Evolutionary conservation across 2,797 vertebrate genomes (phyloP), one percentile per base, ranked within the genome.

Genomic region (Hephaestus fuliginosus): DNA sequence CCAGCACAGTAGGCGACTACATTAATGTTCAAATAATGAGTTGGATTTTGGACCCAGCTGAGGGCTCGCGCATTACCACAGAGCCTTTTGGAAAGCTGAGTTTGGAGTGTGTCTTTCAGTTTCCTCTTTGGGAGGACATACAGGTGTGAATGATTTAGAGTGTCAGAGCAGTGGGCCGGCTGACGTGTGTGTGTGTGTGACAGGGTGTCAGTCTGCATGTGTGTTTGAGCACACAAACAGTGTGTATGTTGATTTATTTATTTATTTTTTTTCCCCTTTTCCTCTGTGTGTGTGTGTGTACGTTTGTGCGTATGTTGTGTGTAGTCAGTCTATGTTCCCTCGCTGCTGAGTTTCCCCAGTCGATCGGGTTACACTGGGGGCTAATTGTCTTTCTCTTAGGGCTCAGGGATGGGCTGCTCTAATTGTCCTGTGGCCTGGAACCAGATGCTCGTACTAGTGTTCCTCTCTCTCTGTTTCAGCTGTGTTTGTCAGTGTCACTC

Each of bases 81-180:
- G 22, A 63, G 52, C 15, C 25, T 63, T 77, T 74, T 25, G 71
- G 46, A 87, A 86, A 58, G 10, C 53, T 48, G n/a, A 41, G 61
- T 77, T 70, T 36, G 43, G 43, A 76, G 81, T 84, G 84, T 85
- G 77, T 89, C 67, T 93, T 80, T 84, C 62, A 41, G 85, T 84
- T 91, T 91, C 88, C 91, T 86, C 52, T 84, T 70, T 67, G 64
- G 87, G 80, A 91, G 82, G 83, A 89, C 77, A 44, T 80, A 86
- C 92, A 94, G 92, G 92, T 94, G 93, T 93, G 88, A 93, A 92
- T 94, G 91, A 93, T 94, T 93, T 93, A 84, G 82, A 85, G 85
- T 87, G 89, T 89, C 62, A 36, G 78, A 84, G 84, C 72, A 68
- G 78, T 67, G 70, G 33, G 80, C 62, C 66, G 55, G 48, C 78